A percentile compares a stretch with the other conserved stretches of the same genome.
phyloP scores from a whole-genome alignment of 2,797 vertebrate genomes.

The Astyanax mexicanus region DNA sequence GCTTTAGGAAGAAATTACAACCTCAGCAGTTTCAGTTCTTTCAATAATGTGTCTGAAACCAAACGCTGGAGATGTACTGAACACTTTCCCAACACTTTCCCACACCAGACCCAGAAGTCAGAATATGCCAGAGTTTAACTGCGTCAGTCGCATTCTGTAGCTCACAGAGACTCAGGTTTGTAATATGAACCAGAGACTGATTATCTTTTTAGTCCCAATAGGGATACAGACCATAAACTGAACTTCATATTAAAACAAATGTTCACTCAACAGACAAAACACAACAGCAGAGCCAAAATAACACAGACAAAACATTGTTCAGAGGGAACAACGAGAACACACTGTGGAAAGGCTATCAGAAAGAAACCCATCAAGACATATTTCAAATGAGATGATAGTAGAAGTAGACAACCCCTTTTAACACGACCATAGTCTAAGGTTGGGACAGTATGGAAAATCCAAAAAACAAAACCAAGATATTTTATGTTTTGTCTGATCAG shows the following conservation, averaged over 20 bases:
- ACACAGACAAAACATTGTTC: conserved; percentile 21
- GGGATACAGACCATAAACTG: conserved; percentile 44
- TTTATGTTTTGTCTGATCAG: too few species aligned
- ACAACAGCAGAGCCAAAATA: conserved; percentile 44
- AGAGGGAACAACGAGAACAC: not conserved
- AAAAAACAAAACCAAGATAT: too few species aligned
- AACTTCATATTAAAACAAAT: conserved; percentile 40
- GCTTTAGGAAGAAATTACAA: conserved; percentile 31
- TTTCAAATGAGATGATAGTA: not conserved
- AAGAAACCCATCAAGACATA: not conserved
- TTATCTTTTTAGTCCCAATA: conserved; percentile 40
- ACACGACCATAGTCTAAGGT: conserved; percentile 13
- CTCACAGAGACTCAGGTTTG: conserved; percentile 39
- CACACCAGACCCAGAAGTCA: conserved; percentile 34
- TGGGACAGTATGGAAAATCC: too few species aligned
- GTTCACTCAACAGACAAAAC: conserved; percentile 45
- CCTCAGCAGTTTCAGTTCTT: conserved; percentile 40
- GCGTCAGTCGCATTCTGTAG: conserved; percentile 26
- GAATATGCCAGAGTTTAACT: conserved; percentile 42
- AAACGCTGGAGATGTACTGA: conserved; percentile 36
- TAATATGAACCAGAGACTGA: conserved; percentile 37
- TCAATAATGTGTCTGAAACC: conserved; percentile 47
- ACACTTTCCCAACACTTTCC: conserved; percentile 37
- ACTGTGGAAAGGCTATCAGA: conserved; percentile 5
- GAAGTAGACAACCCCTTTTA: not conserved